Conservation (phyloP, 2,797 vertebrate genomes). For the Poecilia picta region DNA sequence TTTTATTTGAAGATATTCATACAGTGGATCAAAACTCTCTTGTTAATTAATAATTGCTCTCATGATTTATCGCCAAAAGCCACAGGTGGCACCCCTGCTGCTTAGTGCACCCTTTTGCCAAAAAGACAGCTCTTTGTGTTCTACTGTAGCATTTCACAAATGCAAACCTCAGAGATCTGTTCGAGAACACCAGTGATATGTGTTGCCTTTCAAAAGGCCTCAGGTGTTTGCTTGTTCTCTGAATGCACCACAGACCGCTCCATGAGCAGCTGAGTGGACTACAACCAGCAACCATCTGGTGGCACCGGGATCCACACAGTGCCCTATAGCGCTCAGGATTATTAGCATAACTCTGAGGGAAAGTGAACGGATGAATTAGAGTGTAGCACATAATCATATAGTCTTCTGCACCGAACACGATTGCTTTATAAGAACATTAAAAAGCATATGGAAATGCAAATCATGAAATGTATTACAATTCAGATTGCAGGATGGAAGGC, state of each 20-base stretch:
- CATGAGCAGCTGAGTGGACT: conserved; percentile 61
- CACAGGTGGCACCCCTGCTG: not conserved
- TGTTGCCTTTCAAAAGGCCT: conserved; percentile 30
- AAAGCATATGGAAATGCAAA: conserved; percentile 36
- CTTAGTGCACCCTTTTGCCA: not conserved
- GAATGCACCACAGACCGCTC: conserved; percentile 26
- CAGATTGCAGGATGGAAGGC: not conserved
- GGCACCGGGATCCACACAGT: conserved; percentile 31
- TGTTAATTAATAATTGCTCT: not conserved
- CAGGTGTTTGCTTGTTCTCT: conserved; percentile 33
- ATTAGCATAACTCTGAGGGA: conserved; percentile 28
- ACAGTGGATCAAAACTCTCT: not conserved
- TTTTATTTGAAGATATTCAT: not conserved
- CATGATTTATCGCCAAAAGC: not conserved
- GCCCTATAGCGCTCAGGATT: conserved; percentile 29
- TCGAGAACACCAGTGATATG: not conserved
- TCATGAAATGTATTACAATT: not conserved
- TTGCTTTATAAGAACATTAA: conserved; percentile 19
- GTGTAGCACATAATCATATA: conserved; percentile 41
- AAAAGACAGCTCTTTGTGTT: not conserved
- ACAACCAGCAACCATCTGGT: conserved; percentile 61
- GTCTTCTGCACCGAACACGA: conserved; percentile 1
- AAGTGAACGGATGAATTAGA: conserved; percentile 43
- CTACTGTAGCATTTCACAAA: not conserved
- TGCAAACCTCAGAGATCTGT: not conserved